Base-by-base conservation (phyloP, 2,113 vertebrate genomes). In the Anoplopoma fimbria region DNA sequence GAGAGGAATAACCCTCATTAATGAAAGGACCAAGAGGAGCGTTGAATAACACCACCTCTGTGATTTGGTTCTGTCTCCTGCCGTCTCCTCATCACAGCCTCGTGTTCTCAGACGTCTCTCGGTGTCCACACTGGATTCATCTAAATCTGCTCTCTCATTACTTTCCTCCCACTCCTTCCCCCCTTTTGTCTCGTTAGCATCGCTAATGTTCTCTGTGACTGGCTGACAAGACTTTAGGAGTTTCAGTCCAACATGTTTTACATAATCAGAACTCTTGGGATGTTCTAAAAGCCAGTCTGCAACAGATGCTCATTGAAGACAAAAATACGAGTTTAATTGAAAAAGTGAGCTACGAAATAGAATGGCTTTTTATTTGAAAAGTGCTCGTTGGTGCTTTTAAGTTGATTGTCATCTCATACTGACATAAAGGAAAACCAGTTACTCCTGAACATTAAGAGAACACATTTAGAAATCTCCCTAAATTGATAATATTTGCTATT, bases 131-230 rank as follows among this genome's bases (percentile, higher is more conserved):
- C 53, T 63, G 29, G 23, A 69, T 72, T 74, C 29, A 34, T 76
- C 70, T 73, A 78, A 78, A 75, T 86, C 57, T 67, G 65, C 65
- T 53, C 55, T 68, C 47, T 72, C 63, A 82, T 68, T 82, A 42
- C 9, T 71, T 27, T 67, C 72, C 71, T 68, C 68, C 45, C 60
- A 33, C 53, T 70, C 19, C 49, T 36, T 83, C 38, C 65, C 36
- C 38, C 65, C 36, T 33, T 75, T 53, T 77, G 47, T 83, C 31
- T 27, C 6, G 55, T 40, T 75, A 67, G 6, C 31, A 38, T 33
- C 60, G 42, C 36, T 49, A 74, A 79, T 42, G 62, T 31, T 63
- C 38, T 51, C 21, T 77, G 57, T 55, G 83, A 71, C 69, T 57
- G 70, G 21, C 61, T 75, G 60, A 34, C 29, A 34, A 19, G 23